Percentiles rank a stretch among this genome's conserved stretches.
Evolutionary conservation across 53 echinoderm and acorn worm species (phyloP).

Genomic region (Zoroaster sp.): DNA sequence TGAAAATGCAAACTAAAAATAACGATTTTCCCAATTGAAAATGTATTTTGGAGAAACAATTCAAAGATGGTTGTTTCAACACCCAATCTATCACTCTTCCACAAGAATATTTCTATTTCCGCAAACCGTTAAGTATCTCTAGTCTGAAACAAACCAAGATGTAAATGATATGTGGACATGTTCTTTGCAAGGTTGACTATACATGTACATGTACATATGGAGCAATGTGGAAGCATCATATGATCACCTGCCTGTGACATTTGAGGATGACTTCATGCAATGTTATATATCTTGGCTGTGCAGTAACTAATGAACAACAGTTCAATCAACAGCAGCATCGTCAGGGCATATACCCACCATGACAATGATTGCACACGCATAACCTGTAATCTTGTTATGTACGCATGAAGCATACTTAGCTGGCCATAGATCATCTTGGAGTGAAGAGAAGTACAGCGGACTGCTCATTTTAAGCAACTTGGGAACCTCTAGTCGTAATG

Average conservation of each 20-base stretch:
- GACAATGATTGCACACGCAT: neutral
- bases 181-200: neutral
- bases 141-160: neutral
- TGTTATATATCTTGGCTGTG: neutral
- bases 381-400: neutral
- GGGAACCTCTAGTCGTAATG: no score
- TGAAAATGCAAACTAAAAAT: no score
- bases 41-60: no score
- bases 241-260: neutral
- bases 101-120: neutral
- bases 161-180: neutral
- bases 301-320: neutral
- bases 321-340: neutral
- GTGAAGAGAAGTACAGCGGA: no score
- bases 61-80: no score
- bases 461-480: no score
- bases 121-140: no score
- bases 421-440: neutral
- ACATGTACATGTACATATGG: no score
- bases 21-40: no score
- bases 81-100: neutral
- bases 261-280: neutral
- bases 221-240: neutral
- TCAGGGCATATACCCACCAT: neutral
- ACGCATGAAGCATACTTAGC: neutral